These are phyloP conservation scores for Callionymus lyra DNA, from an alignment of 2,113 vertebrate genomes.

Conservation along the genomic window DNA sequence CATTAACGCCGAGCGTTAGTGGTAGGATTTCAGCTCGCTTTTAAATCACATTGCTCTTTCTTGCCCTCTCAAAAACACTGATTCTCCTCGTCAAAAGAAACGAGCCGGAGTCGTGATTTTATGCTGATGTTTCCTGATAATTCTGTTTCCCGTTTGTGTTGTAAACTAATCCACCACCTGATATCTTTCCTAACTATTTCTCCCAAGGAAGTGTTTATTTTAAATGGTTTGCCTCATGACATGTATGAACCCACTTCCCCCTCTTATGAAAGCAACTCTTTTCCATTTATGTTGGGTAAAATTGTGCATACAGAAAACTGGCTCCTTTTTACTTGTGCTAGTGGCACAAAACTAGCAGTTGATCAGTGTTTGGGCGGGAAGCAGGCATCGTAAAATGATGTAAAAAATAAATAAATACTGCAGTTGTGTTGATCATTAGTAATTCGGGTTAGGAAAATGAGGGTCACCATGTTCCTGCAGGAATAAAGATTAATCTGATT, in stretches of 20 bases:
- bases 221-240: too few relatives aligned
- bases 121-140: conserved; percentile 42
- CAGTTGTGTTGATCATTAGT: conserved; percentile 12
- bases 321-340: too few relatives aligned
- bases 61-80: conserved; percentile 16
- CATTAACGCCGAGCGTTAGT: background rate
- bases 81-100: conserved; percentile 54
- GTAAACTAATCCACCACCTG: conserved; percentile 27
- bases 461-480: conserved; percentile 26
- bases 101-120: conserved; percentile 50
- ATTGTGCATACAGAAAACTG: too few relatives aligned
- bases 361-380: background rate
- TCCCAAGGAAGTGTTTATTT: conserved; percentile 11
- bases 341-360: too few relatives aligned
- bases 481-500: conserved; percentile 43
- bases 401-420: too few relatives aligned
- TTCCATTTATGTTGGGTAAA: too few relatives aligned
- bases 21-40: conserved; percentile 7
- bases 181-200: conserved; percentile 23
- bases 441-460: conserved; percentile 22
- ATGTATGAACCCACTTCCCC: too few relatives aligned
- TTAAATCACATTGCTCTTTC: conserved; percentile 1
- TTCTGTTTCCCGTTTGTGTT: conserved; percentile 26
- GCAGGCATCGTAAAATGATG: too few relatives aligned
- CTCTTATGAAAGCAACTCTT: too few relatives aligned